Evolutionary conservation across 2,888 invertebrate genomes (phyloP), one percentile per base, ranked within the genome.

Genomic region (Tineola bisselliella): DNA sequence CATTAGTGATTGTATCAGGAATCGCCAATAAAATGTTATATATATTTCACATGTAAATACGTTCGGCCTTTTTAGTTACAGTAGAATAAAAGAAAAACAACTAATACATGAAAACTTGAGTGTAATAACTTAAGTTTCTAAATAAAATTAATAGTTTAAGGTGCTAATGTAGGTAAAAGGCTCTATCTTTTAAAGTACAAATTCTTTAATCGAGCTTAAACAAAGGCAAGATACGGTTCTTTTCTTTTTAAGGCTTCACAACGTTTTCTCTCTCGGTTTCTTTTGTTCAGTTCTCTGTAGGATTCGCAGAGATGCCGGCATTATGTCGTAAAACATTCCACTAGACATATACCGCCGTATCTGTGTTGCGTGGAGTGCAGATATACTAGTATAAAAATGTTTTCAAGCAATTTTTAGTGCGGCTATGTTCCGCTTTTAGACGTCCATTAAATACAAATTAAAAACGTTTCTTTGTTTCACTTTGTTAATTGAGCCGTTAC

Each of bases 301-400:
- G 56, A 56, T 56, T 56, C 58, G 3, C 58, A n/a, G 58, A 33
- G 58, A 58, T 33, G 58, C 33, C 30, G 33, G 58, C 33, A 58
- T 58, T 58, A 58, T 58, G 58, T 58, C 58, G 58, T 58, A 58
- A 58, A 58, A 58, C 58, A 58, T 58, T 58, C 58, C 33, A 12
- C 54, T 17, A 58, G 58, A 58, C 58, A 15, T 33, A 58, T 33
- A 33, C 58, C 19, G 31, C 12, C 58, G 33, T 58, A 58, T 58
- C 33, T 58, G 19, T 56, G 33, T 58, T 58, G 58, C 33, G 33
- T 33, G 58, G 58, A 58, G 58, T 58, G 33, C 31, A 58, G 58
- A 58, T 15, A 56, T n/a, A 8, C 31, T 5, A 8, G n/a, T 57
- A 58, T 58, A 58, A 33, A 58, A 58, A 58, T 33, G 33, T 58